These are phyloP conservation scores for Escarpia spicata DNA, from an alignment of 2,888 invertebrate genomes.

Conservation along the genomic window DNA sequence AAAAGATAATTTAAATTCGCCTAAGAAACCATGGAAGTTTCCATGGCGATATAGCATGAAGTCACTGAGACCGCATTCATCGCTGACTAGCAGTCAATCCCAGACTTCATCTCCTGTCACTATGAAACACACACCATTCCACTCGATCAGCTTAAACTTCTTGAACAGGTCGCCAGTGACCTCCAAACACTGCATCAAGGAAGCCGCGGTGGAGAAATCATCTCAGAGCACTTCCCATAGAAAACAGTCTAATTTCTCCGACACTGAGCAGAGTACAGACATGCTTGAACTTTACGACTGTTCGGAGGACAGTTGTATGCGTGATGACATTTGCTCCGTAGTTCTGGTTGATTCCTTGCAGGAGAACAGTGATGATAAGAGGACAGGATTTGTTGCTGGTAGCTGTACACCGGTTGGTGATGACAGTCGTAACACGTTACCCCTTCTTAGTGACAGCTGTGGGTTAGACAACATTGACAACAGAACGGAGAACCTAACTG, in stretches of 20 bases:
- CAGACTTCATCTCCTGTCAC: neutral
- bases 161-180: neutral
- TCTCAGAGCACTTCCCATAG: neutral
- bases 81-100: neutral
- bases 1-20: neutral
- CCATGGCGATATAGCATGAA: neutral
- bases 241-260: neutral
- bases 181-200: neutral
- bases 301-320: neutral
- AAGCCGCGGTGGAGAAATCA: neutral
- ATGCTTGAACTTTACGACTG: neutral
- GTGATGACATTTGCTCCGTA: neutral
- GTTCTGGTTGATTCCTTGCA: neutral
- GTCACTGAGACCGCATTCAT: neutral
- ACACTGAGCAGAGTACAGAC: neutral
- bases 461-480: neutral
- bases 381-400: neutral
- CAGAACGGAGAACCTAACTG: neutral
- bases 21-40: neutral
- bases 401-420: neutral
- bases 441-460: neutral
- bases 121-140: neutral
- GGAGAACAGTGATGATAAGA: neutral
- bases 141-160: neutral
- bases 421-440: neutral